Conservation (phyloP, 2,797 vertebrate species). For the Myioborus miniatus region DNA sequence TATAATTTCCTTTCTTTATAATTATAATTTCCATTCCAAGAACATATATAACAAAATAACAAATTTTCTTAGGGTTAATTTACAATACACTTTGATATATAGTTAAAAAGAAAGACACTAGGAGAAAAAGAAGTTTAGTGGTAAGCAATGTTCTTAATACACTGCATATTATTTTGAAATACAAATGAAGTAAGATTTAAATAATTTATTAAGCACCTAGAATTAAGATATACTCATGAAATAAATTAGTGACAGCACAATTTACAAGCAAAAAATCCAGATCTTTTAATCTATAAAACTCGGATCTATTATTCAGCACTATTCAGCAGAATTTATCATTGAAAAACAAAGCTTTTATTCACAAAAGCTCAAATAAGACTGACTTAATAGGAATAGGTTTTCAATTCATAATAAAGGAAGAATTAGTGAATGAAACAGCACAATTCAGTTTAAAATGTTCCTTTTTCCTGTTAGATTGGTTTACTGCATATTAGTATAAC, state of each 20-base stretch:
- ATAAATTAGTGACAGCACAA: not conserved
- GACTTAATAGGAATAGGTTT: not conserved
- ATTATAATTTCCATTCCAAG: not conserved
- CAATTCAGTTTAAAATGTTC: not conserved
- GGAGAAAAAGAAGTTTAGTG: not conserved
- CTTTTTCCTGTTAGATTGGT: not conserved
- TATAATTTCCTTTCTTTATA: not conserved
- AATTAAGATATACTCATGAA: not conserved
- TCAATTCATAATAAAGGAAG: not conserved
- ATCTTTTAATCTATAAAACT: not conserved
- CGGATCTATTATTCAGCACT: not conserved
- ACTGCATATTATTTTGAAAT: not conserved
- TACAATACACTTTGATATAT: not conserved
- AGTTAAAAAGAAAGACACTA: not conserved
- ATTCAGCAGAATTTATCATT: not conserved
- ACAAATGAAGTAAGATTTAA: not conserved
- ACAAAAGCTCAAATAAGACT: not conserved
- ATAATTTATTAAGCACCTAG: not conserved
- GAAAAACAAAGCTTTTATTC: not conserved
- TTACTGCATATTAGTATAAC: not conserved
- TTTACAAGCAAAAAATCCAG: not conserved
- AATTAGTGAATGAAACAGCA: not conserved
- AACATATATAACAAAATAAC: not conserved
- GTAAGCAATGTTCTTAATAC: not conserved
- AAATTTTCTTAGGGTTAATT: not conserved